phyloP scores from a whole-genome alignment of 1,140 invertebrate species.

The Drosophila pandora region DNA sequence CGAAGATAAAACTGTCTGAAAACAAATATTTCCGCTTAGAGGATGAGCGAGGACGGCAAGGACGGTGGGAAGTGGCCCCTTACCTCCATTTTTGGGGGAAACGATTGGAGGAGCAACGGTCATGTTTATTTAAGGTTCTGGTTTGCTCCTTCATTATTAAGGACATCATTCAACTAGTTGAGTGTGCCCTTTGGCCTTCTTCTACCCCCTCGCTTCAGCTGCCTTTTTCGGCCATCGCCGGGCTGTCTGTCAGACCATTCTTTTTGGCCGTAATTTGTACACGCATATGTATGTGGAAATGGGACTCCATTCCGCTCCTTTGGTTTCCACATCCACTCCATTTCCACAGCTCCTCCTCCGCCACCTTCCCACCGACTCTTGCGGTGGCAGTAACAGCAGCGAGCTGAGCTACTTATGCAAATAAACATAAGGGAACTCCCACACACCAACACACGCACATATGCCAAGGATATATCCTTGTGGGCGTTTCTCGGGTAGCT shows the following conservation, averaged over 20 bases:
- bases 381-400: slow-evolving; percentile 12
- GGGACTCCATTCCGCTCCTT: slow-evolving; percentile 12
- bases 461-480: slow-evolving; percentile 36
- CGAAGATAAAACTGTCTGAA: slow-evolving; percentile 73
- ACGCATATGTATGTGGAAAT: slow-evolving; percentile 39
- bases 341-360: not conserved
- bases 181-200: slow-evolving; percentile 36
- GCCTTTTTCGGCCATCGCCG: slow-evolving; percentile 15
- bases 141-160: slow-evolving; percentile 75
- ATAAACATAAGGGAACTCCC: slow-evolving; percentile 65
- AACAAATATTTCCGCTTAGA: slow-evolving; percentile 76
- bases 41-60: not conserved
- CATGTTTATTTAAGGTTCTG: slow-evolving; percentile 74
- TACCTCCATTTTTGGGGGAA: slow-evolving; percentile 5
- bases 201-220: slow-evolving; percentile 4
- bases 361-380: not conserved
- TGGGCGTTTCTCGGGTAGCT: slow-evolving; percentile 30
- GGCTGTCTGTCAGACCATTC: slow-evolving; percentile 52
- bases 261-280: slow-evolving; percentile 68
- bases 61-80: not conserved
- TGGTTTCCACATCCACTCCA: not conserved
- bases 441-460: slow-evolving; percentile 17
- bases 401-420: slow-evolving; percentile 74
- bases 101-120: slow-evolving; percentile 34
- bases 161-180: slow-evolving; percentile 81